Evolutionary conservation across 2,797 vertebrate genomes (phyloP), one percentile per base, ranked within the genome.

Genomic region (Betta splendens): DNA sequence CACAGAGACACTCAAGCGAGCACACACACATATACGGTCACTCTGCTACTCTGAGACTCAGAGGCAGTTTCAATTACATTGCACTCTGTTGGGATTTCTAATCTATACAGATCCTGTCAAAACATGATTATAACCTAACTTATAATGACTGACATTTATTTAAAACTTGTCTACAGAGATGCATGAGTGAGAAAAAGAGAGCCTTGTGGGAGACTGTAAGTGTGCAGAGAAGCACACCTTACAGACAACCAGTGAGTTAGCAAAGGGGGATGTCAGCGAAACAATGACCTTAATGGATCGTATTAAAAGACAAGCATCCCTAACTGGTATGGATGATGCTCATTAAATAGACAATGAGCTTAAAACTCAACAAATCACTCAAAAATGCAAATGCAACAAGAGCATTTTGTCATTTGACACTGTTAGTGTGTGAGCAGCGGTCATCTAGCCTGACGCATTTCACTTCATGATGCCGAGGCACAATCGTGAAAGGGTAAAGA

Each of bases 181-280:
- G 60, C 4, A 29, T 39, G 22, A 49, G 40, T 53, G 33, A 63
- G 42, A 72, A 31, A 79, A 50, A 59, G 44, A 65, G 47, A 63
- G 55, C 50, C 64, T 53, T 58, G 63, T 59, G 9, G 39, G 23
- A 51, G 25, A 73, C 52, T 73, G 64, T 48, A 85, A 80, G 81
- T 66, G 70, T 70, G 64, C 66, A 65, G 43, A 67, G 2, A 42
- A 55, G 33, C 77, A 81, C 74, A 71, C 46, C 56, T 82, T 71
- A 83, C 67, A 82, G 62, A 62, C 51, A 67, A 81, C 73, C 68
- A 72, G 64, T 38, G 37, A 42, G 48, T 76, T 83, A 78, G 69
- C 74, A 57, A 64, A 77, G 43, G 31, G 31, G 39, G 25, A 64
- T 39, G 56, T 57, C 60, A 52, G 55, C 42, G 64, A 73, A 43